Percentiles rank a stretch among this genome's conserved stretches.
Conservation (phyloP, 2,888 invertebrate species). For the Drosophila paucipuncta region DNA sequence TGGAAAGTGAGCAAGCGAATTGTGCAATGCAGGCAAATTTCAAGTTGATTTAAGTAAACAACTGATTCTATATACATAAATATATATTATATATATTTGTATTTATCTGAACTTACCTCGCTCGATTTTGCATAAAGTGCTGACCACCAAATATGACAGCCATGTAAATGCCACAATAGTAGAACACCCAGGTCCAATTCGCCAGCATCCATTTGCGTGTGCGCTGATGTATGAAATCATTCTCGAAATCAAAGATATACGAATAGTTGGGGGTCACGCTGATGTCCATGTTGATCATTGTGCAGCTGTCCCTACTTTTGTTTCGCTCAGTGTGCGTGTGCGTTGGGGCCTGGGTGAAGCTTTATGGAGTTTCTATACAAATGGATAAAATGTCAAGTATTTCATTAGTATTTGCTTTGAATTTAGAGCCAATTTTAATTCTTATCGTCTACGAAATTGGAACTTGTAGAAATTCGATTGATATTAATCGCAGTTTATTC, state of each 20-base stretch:
- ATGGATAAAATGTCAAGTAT: conserved; percentile 6
- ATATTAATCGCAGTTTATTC: background rate
- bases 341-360: conserved; percentile 6
- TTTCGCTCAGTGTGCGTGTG: conserved; percentile 1
- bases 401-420: background rate
- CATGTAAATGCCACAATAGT: conserved; percentile 95
- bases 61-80: conserved; percentile 15
- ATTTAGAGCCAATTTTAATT: background rate
- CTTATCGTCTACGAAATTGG: background rate
- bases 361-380: conserved; percentile 12
- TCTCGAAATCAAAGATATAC: conserved; percentile 97
- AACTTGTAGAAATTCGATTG: background rate
- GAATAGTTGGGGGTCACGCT: conserved; percentile 94
- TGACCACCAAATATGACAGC: conserved; percentile 97
- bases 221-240: conserved; percentile 95
- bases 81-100: background rate
- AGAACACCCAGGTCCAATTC: conserved; percentile 98
- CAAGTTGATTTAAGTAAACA: conserved; percentile 26
- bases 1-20: conserved; percentile 23
- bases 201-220: conserved; percentile 97
- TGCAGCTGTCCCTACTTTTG: conserved; percentile 20
- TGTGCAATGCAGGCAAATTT: conserved; percentile 50
- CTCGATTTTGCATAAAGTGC: conserved; percentile 96
- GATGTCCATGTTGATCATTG: conserved; percentile 86
- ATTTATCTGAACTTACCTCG: conserved; percentile 87